Evolutionary conservation across 2,888 invertebrate genomes (phyloP), one percentile per base, ranked within the genome.

Genomic region (Matsumyia berberina): DNA sequence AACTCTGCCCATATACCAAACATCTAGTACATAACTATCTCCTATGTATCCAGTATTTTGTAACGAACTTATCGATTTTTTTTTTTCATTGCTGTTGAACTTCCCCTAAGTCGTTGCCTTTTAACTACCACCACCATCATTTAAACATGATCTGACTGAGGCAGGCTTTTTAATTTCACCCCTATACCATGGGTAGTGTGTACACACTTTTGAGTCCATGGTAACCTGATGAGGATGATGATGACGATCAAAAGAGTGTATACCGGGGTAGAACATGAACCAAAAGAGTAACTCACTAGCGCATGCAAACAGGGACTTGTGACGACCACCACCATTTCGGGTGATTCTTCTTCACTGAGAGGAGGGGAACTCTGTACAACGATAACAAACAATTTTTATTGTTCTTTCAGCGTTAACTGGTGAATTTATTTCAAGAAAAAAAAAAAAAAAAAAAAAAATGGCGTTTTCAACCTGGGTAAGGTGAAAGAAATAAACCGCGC

Each of bases 1-100:
- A 67, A 53, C 1, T 46, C 44, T 12, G 55, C 35, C 11, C 33
- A 72, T 31, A 31, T 5, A 74, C 17, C 44, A 1, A 7, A 66
- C 24, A 46, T 0, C 7, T 17, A n/a, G 35, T 8, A 37, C 15
- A 42, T 37, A 51, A 4, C 5, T 11, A 39, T 24, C 2, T 4
- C 24, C 39, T 19, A 37, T 46, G 39, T 17, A 73, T 67, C 9
- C 64, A 70, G 72, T 55, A 42, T 67, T 83, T 79, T 78, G 83
- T 83, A 79, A 83, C 83, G 83, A 74, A 83, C 73, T 83, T 73
- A 81, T 81, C 67, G 80, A 81, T 74, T 81, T 81, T 80, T 80
- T 73, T 58, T 24, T 24, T 17, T 44, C 35, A 7, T 46, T n/a
- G 37, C 12, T 29, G 39, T 35, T 31, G 33, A 78, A 62, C 62